Evolutionary conservation across 2,888 invertebrate genomes (phyloP).

Genomic region (Hirtodrosophila trivittata): DNA sequence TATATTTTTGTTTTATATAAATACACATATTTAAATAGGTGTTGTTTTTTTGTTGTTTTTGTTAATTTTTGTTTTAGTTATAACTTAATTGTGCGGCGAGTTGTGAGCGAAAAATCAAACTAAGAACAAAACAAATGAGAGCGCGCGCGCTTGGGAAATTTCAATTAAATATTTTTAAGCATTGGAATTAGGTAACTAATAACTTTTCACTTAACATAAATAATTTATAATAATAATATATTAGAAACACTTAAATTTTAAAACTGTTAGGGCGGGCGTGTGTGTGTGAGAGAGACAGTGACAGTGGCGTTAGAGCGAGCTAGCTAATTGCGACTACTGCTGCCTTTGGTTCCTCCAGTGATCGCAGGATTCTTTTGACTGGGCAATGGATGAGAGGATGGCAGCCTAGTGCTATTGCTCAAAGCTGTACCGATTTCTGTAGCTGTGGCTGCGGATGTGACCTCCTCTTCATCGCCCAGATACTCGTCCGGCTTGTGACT

Average conservation of each 20-base stretch:
- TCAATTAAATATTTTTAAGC: slow-evolving; percentile 54
- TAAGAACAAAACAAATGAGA: slow-evolving; percentile 36
- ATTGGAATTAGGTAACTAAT: slow-evolving; percentile 60
- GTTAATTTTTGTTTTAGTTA: slow-evolving; percentile 1
- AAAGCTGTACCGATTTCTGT: neutral
- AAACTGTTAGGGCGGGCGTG: slow-evolving; percentile 68
- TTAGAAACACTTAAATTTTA: slow-evolving; percentile 70
- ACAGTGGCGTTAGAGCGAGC: slow-evolving; percentile 3
- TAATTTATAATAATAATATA: slow-evolving; percentile 62
- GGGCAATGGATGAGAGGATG: slow-evolving; percentile 6
- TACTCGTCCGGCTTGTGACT: slow-evolving; percentile 82
- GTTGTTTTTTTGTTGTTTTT: slow-evolving; percentile 16
- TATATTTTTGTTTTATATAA: slow-evolving; percentile 40
- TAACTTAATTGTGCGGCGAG: slow-evolving; percentile 23
- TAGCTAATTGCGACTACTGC: slow-evolving; percentile 29
- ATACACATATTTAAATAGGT: slow-evolving; percentile 58
- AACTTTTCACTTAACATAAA: slow-evolving; percentile 67
- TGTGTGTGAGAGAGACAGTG: slow-evolving; percentile 22
- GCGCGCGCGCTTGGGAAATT: slow-evolving; percentile 28
- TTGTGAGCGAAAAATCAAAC: slow-evolving; percentile 28
- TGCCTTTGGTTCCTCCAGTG: slow-evolving; percentile 5
- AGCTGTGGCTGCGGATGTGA: slow-evolving; percentile 7
- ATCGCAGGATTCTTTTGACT: slow-evolving; percentile 24
- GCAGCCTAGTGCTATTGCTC: slow-evolving; percentile 1
- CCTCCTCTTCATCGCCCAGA: slow-evolving; percentile 64